These are phyloP conservation scores for Cephus pygmeus DNA, from an alignment of 2,888 invertebrate genomes.

Conservation along the genomic window DNA sequence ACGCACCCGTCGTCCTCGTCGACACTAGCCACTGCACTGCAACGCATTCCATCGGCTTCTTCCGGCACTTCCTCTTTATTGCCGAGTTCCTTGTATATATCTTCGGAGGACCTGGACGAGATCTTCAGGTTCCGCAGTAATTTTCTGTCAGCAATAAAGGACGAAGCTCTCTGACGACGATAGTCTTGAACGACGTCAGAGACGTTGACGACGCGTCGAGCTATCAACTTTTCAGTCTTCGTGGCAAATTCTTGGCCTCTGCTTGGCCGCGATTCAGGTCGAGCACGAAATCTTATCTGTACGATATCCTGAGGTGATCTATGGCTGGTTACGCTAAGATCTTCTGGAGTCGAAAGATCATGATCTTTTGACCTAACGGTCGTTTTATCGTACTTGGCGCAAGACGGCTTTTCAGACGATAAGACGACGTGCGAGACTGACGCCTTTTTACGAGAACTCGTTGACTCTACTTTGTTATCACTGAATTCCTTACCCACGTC, in stretches of 20 bases:
- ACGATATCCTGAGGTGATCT: constrained; percentile 17
- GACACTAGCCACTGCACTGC: constrained; percentile 33
- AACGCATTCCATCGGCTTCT: constrained; percentile 35
- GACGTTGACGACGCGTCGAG: constrained; percentile 22
- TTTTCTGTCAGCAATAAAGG: constrained; percentile 46
- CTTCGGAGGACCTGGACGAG: constrained; percentile 38
- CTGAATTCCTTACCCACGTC: background rate
- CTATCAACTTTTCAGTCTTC: constrained; percentile 44
- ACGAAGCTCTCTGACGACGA: constrained; percentile 43
- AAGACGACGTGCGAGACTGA: background rate
- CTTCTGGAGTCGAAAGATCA: background rate
- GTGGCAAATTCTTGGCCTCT: constrained; percentile 32
- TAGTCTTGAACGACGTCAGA: background rate
- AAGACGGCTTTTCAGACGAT: background rate
- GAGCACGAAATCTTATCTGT: constrained; percentile 19
- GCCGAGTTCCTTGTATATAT: constrained; percentile 23
- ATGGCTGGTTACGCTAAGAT: background rate
- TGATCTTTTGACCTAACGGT: background rate
- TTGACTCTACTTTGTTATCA: background rate
- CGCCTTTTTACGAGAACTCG: background rate
- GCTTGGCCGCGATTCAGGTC: constrained; percentile 12
- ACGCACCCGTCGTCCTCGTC: constrained; percentile 55
- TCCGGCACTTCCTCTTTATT: background rate
- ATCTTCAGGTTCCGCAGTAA: constrained; percentile 18
- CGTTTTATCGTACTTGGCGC: background rate